A percentile compares a stretch with the other conserved stretches of the same genome.
Evolutionary conservation across 1,140 invertebrate genomes (phyloP).

Genomic region (Tetraneura akinire): DNA sequence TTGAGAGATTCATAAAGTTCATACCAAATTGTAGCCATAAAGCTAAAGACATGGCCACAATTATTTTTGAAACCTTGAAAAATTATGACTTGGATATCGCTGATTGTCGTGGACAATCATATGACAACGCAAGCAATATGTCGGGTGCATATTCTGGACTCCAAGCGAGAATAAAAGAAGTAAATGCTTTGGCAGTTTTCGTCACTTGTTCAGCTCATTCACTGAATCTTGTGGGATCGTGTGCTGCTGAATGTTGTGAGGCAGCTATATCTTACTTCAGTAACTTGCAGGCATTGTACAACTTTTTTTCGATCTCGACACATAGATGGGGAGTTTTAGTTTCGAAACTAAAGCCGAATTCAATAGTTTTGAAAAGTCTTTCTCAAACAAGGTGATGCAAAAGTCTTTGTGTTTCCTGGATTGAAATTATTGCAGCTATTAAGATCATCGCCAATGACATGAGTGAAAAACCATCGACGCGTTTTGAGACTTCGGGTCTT

Average conservation of each 20-base stretch:
- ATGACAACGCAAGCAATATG: conserved; percentile 54
- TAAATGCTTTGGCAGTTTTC: conserved; percentile 51
- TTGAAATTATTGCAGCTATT: too few species aligned
- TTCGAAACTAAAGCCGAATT: too few species aligned
- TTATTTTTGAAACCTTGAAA: too few species aligned
- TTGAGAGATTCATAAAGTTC: too few species aligned
- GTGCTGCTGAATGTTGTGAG: conserved; percentile 52
- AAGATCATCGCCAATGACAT: too few species aligned
- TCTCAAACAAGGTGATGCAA: too few species aligned
- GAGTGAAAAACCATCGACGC: not conserved
- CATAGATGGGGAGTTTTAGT: conserved; percentile 29
- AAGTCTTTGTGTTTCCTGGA: too few species aligned
- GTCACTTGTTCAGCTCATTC: conserved; percentile 52
- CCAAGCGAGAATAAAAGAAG: conserved; percentile 47
- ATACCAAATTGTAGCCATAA: too few species aligned
- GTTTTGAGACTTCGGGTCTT: too few species aligned
- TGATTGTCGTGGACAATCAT: conserved; percentile 53
- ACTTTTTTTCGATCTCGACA: conserved; percentile 52
- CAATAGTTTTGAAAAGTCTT: too few species aligned
- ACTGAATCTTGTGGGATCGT: conserved; percentile 53
- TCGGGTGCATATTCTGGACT: conserved; percentile 52
- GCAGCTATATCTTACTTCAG: conserved; percentile 52
- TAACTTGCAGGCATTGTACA: conserved; percentile 52
- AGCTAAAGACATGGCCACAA: too few species aligned
- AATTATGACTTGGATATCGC: conserved; percentile 49